These are phyloP conservation scores for Samia ricini DNA, from an alignment of 1,140 invertebrate species.

Conservation along the genomic window DNA sequence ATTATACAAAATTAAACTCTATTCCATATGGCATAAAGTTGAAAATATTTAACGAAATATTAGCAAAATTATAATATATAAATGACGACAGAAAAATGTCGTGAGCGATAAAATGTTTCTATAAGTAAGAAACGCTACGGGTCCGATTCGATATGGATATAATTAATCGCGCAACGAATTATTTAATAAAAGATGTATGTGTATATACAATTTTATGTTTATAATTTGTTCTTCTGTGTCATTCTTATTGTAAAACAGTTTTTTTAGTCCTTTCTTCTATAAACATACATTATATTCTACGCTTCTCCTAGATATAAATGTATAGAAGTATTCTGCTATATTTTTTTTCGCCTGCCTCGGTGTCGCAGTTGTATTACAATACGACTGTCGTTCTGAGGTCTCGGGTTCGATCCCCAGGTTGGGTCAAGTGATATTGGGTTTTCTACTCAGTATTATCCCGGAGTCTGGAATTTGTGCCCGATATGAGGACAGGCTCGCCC, in stretches of 20 bases:
- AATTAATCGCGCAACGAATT: not conserved
- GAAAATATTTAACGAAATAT: not conserved
- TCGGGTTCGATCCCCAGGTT: no score
- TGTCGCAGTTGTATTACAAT: no score
- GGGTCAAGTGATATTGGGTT: no score
- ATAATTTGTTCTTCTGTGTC: not conserved
- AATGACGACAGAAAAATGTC: constrained; percentile 35
- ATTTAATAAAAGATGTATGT: not conserved
- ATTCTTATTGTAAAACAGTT: constrained; percentile 1
- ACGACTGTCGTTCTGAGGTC: no score
- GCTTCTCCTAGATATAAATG: no score
- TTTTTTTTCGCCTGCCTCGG: no score
- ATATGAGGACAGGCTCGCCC: no score
- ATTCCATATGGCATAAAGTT: not conserved
- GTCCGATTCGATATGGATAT: constrained; percentile 1
- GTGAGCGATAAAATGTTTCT: constrained; percentile 20
- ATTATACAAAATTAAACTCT: constrained; percentile 18
- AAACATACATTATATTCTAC: no score
- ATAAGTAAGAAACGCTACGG: constrained; percentile 4
- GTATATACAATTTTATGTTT: not conserved
- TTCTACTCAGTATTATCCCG: no score
- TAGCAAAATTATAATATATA: constrained; percentile 21
- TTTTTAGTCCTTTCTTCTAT: not conserved
- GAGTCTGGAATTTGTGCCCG: no score
- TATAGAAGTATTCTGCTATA: no score